Evolutionary conservation across 35 echinoderm and acorn worm genomes (phyloP), one percentile per base, ranked within the genome.

Genomic region (Ophioderma brevispina): DNA sequence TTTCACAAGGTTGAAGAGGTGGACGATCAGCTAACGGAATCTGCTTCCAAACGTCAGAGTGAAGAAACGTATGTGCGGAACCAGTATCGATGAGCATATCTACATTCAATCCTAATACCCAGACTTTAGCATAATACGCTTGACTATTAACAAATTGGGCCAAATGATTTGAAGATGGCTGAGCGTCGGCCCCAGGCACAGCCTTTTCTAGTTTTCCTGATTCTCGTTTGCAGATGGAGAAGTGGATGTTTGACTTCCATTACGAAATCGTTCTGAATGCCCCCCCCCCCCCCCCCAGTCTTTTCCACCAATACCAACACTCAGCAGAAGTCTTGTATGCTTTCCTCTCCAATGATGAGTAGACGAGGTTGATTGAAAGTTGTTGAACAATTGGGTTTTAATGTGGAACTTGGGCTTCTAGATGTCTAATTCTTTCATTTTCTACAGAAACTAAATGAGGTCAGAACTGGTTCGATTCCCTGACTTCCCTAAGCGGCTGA

Each of bases 201-300:
- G 32, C 76, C 35, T 78, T 15, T n/a, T 36, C 76, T 78, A 78
- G 76, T 78, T 78, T 78, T 78, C 76, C 80, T 11, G 46, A 11
- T 52, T 8, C 46, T 52, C 46, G 8, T 52, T 52, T 52, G 8
- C 46, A 21, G 8, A 11, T 21, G 8, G 8, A 21, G 21, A 52
- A 21, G 8, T 52, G 8, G 46, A 21, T 11, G 8, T 11, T 52
- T 52, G 8, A 8, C 46, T 52, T 52, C 8, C 46, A 52, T 11
- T 52, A 52, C 21, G 46, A 21, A 11, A 11, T 52, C 46, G 8
- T 52, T 52, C 46, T 21, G 21, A 8, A 52, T 52, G 8, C 46
- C 8, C 21, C 8, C 8, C 46, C 8, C 46, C 21, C 21, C 46
- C 46, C 46, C 8, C 8, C 21, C 8, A 52, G 21, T 52, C 8